Conservation (phyloP, 2,888 invertebrate genomes). For the Lordiphosa fenestrarum region DNA sequence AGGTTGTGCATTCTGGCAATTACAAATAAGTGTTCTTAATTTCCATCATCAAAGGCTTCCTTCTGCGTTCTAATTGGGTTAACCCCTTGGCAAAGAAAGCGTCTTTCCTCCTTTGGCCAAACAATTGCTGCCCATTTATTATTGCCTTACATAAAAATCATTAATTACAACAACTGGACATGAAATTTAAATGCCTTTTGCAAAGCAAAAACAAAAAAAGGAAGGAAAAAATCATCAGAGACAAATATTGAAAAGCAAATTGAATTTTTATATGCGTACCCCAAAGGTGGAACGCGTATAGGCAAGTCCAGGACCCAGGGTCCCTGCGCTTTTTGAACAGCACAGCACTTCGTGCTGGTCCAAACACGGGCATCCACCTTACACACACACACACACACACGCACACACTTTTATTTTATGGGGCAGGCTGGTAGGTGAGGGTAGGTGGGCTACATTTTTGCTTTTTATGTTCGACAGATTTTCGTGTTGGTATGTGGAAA, state of each 20-base stretch:
- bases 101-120: slow-evolving; percentile 9
- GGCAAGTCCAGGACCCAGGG: slow-evolving; percentile 14
- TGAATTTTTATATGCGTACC: slow-evolving; percentile 67
- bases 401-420: slow-evolving; percentile 62
- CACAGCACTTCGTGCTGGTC: slow-evolving; percentile 57
- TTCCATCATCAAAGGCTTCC: no score
- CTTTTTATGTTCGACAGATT: slow-evolving; percentile 72
- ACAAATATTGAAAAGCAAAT: slow-evolving; percentile 72
- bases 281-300: slow-evolving; percentile 39
- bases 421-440: slow-evolving; percentile 17
- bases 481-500: slow-evolving; percentile 74
- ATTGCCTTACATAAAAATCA: slow-evolving; percentile 68
- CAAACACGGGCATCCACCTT: slow-evolving; percentile 6
- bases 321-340: slow-evolving; percentile 41
- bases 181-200: slow-evolving; percentile 65
- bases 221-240: slow-evolving; percentile 25
- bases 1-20: no score
- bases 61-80: no score
- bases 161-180: slow-evolving; percentile 71
- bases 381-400: slow-evolving; percentile 59
- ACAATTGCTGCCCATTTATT: slow-evolving; percentile 53
- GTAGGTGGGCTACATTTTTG: slow-evolving; percentile 56
- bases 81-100: no score
- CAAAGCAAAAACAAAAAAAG: slow-evolving; percentile 27
- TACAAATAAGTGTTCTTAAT: no score